Base-by-base conservation (phyloP, 1,140 invertebrate genomes). In the Lanistes nyassanus region DNA sequence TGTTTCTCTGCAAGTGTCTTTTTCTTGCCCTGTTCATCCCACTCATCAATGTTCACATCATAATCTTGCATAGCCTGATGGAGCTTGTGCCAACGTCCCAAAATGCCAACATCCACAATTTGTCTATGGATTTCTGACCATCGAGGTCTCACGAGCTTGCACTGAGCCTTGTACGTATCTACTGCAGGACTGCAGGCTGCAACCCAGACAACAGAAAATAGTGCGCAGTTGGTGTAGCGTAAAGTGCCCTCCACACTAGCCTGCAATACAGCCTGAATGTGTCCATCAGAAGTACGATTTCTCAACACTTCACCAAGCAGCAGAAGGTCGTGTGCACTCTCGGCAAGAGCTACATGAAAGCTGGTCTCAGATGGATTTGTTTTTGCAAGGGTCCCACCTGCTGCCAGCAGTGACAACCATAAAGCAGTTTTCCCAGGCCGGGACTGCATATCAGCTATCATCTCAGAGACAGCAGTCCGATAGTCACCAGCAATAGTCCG, bases 71-170 rank as follows among this genome's bases (percentile, higher is more conserved):
- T 95, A 85, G 92, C 93, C 79, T 92, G 91, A 62, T 91, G 91
- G 36, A 94, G 88, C 72, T 93, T 90, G 92, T 93, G 93, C 93
- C 94, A 96, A 74, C 90, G 91, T 74, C 93, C 92, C 84, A 94
- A 90, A 80, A 95, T 91, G 9, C 95, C 95, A 76, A 96, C 85
- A 87, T 97, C 95, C 37, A 95, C 87, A 76, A 95, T 92, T 80
- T 92, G 90, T 31, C 84, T 80, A 60, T 83, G 76, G 74, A 84
- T 84, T 13, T 87, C 80, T 55, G 79, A 68, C 85, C 85, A 88
- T 29, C 82, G 81, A 7, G 84, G 81, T 84, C 92, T 90, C 36
- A 94, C 88, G 82, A 95, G 94, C 53, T 92, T 89, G 87, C 95
- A 96, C 37, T 92, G 91, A 16, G 92, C 91, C 87, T 93, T 92